Base-by-base conservation (phyloP, 1,140 invertebrate genomes). In the Leucophenga varia region DNA sequence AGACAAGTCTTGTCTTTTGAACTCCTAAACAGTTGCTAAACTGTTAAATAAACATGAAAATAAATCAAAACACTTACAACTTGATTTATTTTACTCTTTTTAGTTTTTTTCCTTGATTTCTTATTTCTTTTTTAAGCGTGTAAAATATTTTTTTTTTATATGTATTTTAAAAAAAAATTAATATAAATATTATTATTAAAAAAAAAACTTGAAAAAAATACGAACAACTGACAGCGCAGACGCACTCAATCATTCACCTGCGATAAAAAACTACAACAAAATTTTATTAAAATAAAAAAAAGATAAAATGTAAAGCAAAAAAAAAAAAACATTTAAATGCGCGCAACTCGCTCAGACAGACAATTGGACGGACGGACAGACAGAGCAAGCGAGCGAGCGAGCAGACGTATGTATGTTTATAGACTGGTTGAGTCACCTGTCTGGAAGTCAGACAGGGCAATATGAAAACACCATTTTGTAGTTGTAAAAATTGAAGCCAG, bases 341-440 rank as follows among this genome's bases (percentile, higher is more conserved):
- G n/a, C n/a, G n/a, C n/a, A n/a, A n/a, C n/a, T n/a, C n/a, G n/a
- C n/a, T n/a, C n/a, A n/a, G n/a, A n/a, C n/a, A n/a, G n/a, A n/a
- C n/a, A n/a, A n/a, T n/a, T n/a, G n/a, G n/a, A n/a, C n/a, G n/a
- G n/a, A n/a, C n/a, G n/a, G n/a, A n/a, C n/a, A n/a, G n/a, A n/a
- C n/a, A n/a, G n/a, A n/a, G n/a, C n/a, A 55, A 51, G 47, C 43
- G 53, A 55, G 55, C 54, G 45, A 42, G 54, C 55, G 53, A 51
- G 55, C 16, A 28, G 39, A n/a, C 44, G 13, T 13, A 8, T 34
- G 8, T 13, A 8, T 34, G 34, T 39, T 14, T 49, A 49, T 17
- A 52, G 49, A 58, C 49, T 49, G 61, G 61, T 65, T 65, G 61
- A 65, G 57, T 65, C 61, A 65, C 61, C 61, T 65, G 61, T 65